Base-by-base conservation (phyloP, 2,888 invertebrate species). In the Melieria crassipennis region DNA sequence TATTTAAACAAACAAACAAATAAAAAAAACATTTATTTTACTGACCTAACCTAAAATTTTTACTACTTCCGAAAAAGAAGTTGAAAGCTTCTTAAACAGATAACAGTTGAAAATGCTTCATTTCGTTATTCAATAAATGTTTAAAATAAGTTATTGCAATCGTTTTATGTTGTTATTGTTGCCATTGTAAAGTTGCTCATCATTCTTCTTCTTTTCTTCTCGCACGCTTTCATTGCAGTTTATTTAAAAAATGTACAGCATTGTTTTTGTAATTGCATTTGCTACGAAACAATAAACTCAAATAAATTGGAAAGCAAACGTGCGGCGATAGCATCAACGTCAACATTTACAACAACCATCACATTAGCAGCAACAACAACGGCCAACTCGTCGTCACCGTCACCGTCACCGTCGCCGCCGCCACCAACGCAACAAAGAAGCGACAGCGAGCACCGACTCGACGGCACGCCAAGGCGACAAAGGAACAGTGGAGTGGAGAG, bases 231-330 rank as follows among this genome's bases (percentile, higher is more conserved):
- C 16, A 47, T 65, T 66, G 13, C 70, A 71, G 64, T 13, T 43
- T 50, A 64, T 42, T n/a, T 13, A 11, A 6, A 58, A 50, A 70
- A 64, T 64, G 64, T 47, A 47, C 42, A 11, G 55, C 43, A 47
- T 61, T 60, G 52, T 52, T 30, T 50, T 11, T 30, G 47, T 47
- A 16, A 47, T 57, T 62, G 57, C 30, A 46, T n/a, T 16, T 55
- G 43, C 13, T 9, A 13, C 45, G 52, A 42, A 72, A 52, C 47
- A 68, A 64, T 64, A 65, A 52, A 64, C n/a, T 46, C 43, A 67
- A 57, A 66, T 55, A 75, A 72, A 64, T 58, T 68, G 16, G 16
- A 56, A n/a, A 55, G 43, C 7, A 56, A 4, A 5, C 52, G 30
- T 30, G 30, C 30, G 3, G 30, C 30, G 30, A 30, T 30, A 30